Conservation (phyloP, 2,113 vertebrate genomes). For the Cyanoderma ruficeps region DNA sequence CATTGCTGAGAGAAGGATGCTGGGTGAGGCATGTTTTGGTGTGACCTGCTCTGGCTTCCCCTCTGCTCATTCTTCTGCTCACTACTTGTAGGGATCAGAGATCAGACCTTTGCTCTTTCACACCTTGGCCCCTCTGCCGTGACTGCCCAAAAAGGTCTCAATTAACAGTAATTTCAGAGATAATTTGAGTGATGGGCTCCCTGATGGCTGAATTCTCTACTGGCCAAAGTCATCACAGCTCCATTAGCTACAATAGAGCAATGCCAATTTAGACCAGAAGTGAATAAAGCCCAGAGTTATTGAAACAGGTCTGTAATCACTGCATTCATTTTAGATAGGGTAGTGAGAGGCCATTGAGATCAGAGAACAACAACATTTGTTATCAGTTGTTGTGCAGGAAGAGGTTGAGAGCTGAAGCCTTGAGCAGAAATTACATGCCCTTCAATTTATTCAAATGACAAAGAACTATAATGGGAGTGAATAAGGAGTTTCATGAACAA, state of each 20-base stretch:
- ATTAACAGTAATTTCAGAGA: not conserved
- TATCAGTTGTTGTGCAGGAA: not conserved
- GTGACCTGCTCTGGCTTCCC: not conserved
- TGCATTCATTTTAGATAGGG: not conserved
- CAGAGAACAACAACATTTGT: not conserved
- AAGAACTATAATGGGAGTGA: not conserved
- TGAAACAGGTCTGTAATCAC: not conserved
- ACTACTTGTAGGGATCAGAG: not conserved
- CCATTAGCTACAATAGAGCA: not conserved
- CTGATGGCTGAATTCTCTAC: not conserved
- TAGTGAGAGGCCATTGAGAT: not conserved
- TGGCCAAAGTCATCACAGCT: constrained; percentile 10
- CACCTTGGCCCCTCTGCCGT: not conserved
- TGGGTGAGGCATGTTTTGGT: not conserved
- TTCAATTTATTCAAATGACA: not conserved
- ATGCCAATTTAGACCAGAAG: not conserved
- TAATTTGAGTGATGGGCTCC: not conserved
- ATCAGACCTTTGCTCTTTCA: not conserved
- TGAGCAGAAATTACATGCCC: not conserved
- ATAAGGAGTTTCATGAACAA: not conserved
- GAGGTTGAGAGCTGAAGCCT: not conserved
- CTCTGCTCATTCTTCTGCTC: not conserved
- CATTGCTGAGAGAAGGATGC: not conserved
- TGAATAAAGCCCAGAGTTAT: not conserved
- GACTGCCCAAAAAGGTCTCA: not conserved